Base-by-base conservation (phyloP, 1,140 invertebrate genomes). In the Trypoxylus dichotomus region DNA sequence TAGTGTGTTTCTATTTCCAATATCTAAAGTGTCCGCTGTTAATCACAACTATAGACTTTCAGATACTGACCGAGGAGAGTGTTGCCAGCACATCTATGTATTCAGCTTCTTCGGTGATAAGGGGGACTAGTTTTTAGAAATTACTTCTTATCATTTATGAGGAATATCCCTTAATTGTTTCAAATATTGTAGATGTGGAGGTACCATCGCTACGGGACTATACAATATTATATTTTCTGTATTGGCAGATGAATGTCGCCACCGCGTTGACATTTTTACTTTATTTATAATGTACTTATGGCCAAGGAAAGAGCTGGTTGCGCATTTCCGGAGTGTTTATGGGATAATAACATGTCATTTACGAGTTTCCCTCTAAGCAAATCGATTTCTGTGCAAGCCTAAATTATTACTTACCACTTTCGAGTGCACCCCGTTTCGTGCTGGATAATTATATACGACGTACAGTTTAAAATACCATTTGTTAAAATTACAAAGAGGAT, bases 381-480 rank as follows among this genome's bases (percentile, higher is more conserved):
- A 68, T 68, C 60, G 60, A 68, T 68, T 68, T 29, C 19, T 68
- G 60, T 68, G 60, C 60, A 68, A 24, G 21, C 24, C 60, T 29
- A 68, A 68, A 68, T 68, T 68, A 68, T 29, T 68, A 68, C 19
- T 24, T 68, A 68, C 60, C 60, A 68, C 60, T 68, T 68, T 68
- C 60, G 21, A 27, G 60, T 68, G 60, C 60, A 68, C 60, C 60
- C 60, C 24, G 21, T 68, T 27, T 27, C 60, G 60, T 68, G 60
- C 13, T 24, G 21, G 7, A 68, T 68, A 68, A 68, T 29, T 27
- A 68, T 24, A 68, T 24, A 13, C 21, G 24, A 68, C 8, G 60
- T 68, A 68, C 11, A 24, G 60, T 68, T 68, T 68, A 68, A 68
- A 68, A 68, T 68, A 24, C 60, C 60, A 68, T 68, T 68, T 68